Percentiles rank a stretch among this genome's conserved stretches.
Conservation (phyloP, 2,797 vertebrate species). For the Yasuhikotakia modesta region DNA sequence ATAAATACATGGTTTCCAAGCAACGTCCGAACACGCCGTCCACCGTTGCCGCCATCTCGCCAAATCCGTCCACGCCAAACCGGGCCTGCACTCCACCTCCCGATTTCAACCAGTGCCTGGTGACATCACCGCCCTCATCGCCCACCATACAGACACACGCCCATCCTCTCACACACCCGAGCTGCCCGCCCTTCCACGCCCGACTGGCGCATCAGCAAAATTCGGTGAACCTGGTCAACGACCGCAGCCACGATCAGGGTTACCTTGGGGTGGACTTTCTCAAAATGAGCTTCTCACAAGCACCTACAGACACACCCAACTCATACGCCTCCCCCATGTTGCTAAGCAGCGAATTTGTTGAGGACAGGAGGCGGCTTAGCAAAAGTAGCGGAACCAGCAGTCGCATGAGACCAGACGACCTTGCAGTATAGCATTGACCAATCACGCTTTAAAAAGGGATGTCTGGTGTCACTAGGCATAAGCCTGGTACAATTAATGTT, state of each 20-base stretch:
- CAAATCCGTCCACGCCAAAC: conserved; percentile 54
- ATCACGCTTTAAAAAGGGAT: not conserved
- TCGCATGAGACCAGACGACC: conserved; percentile 85
- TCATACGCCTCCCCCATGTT: conserved; percentile 55
- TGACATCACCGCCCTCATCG: conserved; percentile 66
- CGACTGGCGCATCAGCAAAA: conserved; percentile 88
- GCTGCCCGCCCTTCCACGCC: conserved; percentile 83
- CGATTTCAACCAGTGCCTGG: conserved; percentile 87
- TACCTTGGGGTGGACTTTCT: conserved; percentile 72
- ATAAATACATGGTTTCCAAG: conserved; percentile 54
- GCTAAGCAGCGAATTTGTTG: conserved; percentile 71
- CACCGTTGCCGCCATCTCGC: conserved; percentile 61
- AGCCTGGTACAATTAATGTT: not conserved
- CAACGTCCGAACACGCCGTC: not conserved
- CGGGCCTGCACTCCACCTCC: conserved; percentile 84
- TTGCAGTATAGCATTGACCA: conserved; percentile 80
- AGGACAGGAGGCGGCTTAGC: conserved; percentile 87
- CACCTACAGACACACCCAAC: conserved; percentile 61
- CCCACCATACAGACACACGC: conserved; percentile 66
- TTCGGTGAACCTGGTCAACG: conserved; percentile 85
- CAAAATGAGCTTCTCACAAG: conserved; percentile 79
- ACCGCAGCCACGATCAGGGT: conserved; percentile 80
- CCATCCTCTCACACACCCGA: conserved; percentile 60
- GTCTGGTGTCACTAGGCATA: not conserved
- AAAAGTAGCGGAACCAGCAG: conserved; percentile 87